Evolutionary conservation across 2,888 invertebrate genomes (phyloP).

Genomic region (Diachrysia chrysitis): DNA sequence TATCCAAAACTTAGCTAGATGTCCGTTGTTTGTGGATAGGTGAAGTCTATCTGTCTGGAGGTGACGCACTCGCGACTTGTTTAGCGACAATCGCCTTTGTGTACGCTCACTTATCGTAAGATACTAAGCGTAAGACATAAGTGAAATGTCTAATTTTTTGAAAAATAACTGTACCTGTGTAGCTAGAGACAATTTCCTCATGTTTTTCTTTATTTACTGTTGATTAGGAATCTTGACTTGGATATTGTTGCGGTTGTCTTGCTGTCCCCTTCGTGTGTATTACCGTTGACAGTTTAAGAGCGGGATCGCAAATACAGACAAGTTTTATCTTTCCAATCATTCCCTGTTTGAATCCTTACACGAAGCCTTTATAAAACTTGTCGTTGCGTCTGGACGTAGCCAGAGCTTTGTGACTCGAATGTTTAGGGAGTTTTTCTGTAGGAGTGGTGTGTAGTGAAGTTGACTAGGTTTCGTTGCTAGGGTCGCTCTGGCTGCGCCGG

Average conservation of each 20-base stretch:
- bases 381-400: constrained; percentile 29
- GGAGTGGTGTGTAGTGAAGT: constrained; percentile 5
- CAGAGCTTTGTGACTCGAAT: neutral
- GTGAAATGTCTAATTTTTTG: constrained; percentile 79
- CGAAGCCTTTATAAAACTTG: constrained; percentile 40
- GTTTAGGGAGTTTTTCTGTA: neutral
- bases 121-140: constrained; percentile 82
- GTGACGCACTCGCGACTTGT: constrained; percentile 57
- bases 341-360: constrained; percentile 53
- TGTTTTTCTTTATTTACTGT: constrained; percentile 57
- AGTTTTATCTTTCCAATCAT: constrained; percentile 52
- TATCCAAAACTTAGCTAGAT: constrained; percentile 84
- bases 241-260: constrained; percentile 77
- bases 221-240: constrained; percentile 69
- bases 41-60: constrained; percentile 70
- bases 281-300: constrained; percentile 26
- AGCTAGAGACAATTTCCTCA: constrained; percentile 86
- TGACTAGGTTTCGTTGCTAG: neutral
- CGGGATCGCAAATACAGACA: constrained; percentile 29
- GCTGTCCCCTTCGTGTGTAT: constrained; percentile 54
- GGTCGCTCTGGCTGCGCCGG: constrained; percentile 1
- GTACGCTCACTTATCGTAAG: constrained; percentile 75
- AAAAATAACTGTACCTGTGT: constrained; percentile 84
- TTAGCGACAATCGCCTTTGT: constrained; percentile 53
- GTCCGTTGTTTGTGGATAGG: constrained; percentile 78